Evolutionary conservation across 2,888 invertebrate species (phyloP).

Genomic region (Nemurella pictetii): DNA sequence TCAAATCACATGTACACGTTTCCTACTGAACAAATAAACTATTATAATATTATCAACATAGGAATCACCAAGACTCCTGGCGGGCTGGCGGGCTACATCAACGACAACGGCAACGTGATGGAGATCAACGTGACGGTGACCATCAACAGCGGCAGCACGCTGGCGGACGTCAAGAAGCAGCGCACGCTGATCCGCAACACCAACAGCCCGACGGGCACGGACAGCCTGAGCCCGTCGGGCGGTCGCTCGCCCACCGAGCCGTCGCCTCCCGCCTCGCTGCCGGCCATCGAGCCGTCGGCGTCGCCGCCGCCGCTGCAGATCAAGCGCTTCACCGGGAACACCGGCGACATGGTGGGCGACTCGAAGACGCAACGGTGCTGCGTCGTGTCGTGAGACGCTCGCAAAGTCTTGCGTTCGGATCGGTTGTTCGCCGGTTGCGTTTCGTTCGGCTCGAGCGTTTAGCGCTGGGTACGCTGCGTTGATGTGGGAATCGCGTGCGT

Average conservation of each 20-base stretch:
- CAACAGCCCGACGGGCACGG: slow-evolving; percentile 61
- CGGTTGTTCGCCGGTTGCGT: no score
- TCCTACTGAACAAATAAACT: no score
- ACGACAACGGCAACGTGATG: slow-evolving; percentile 76
- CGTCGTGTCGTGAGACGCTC: slow-evolving; percentile 54
- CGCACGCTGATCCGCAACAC: slow-evolving; percentile 79
- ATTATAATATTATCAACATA: no score
- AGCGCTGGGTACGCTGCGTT: no score
- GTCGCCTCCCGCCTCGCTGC: slow-evolving; percentile 35
- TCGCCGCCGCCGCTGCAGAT: slow-evolving; percentile 47
- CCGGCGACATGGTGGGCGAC: slow-evolving; percentile 78
- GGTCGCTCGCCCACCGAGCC: slow-evolving; percentile 8
- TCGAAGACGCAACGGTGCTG: slow-evolving; percentile 68
- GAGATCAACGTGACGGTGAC: slow-evolving; percentile 83
- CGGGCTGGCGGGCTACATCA: slow-evolving; percentile 43
- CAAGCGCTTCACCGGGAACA: slow-evolving; percentile 71
- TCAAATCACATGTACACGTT: no score
- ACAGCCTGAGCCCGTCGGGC: slow-evolving; percentile 49
- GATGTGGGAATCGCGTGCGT: no score
- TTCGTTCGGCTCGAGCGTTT: no score
- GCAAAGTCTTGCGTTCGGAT: no score
- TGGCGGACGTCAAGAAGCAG: slow-evolving; percentile 92
- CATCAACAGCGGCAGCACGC: slow-evolving; percentile 74
- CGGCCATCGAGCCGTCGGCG: slow-evolving; percentile 30
- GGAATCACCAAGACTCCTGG: no score